These are phyloP conservation scores for Hypsibius dujardini DNA, from an alignment of 1,140 invertebrate species.

Conservation along the genomic window DNA sequence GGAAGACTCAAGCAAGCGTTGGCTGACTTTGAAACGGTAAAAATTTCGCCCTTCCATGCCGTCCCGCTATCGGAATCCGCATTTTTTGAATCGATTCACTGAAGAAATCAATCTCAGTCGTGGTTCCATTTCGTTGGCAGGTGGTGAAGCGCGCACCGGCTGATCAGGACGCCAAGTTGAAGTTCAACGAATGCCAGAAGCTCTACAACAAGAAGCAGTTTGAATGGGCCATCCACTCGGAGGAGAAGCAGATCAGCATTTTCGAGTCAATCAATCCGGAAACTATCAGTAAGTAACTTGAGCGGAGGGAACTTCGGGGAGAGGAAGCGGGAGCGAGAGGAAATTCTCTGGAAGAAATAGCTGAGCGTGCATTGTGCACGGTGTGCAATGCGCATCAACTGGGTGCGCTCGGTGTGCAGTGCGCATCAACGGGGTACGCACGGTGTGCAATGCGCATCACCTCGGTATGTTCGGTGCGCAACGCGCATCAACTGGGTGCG, in stretches of 20 bases:
- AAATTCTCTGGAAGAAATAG: too few species aligned
- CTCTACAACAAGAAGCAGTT: slow-evolving; percentile 85
- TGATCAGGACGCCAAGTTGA: slow-evolving; percentile 82
- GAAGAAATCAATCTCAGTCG: slow-evolving; percentile 11
- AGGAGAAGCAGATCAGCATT: slow-evolving; percentile 65
- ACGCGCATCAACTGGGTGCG: too few species aligned
- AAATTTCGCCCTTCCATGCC: slow-evolving; percentile 23
- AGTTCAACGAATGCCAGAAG: slow-evolving; percentile 84
- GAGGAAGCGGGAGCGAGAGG: too few species aligned
- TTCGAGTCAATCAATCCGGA: slow-evolving; percentile 72
- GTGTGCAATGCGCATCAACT: too few species aligned
- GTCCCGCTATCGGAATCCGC: too few species aligned
- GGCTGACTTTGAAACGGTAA: slow-evolving; percentile 84
- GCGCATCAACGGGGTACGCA: too few species aligned
- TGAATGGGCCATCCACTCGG: slow-evolving; percentile 86
- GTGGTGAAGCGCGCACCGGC: slow-evolving; percentile 70
- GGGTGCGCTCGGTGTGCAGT: too few species aligned
- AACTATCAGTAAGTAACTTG: slow-evolving; percentile 54
- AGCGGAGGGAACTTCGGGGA: too few species aligned
- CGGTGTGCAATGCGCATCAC: too few species aligned
- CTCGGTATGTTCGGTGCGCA: too few species aligned
- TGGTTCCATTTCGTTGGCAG: slow-evolving; percentile 35
- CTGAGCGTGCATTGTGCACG: too few species aligned
- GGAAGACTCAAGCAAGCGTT: slow-evolving; percentile 91
- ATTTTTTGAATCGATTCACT: slow-evolving; percentile 19